Evolutionary conservation across 2,888 invertebrate species (phyloP), one percentile per base, ranked within the genome.

Genomic region (Xestia ashworthii): DNA sequence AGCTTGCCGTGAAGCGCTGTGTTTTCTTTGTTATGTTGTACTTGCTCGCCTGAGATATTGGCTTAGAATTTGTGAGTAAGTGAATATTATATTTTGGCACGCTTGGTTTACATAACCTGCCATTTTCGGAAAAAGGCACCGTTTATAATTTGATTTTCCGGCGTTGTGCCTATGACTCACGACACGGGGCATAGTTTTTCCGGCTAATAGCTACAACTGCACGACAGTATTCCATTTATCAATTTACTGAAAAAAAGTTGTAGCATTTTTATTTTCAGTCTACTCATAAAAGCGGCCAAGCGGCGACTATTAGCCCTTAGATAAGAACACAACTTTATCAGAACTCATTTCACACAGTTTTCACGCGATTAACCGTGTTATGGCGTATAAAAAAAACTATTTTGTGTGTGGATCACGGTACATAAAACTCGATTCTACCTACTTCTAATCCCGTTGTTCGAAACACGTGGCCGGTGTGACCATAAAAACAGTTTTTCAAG

Each of bases 401-500:
- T 80, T 80, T 55, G 46, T 70, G 53, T 74, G 19, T 78, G 64
- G 73, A 74, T 71, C 78, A 84, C 77, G 80, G 66, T 72, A 76
- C 76, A 80, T 84, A 86, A 83, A 88, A 46, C 48, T 66, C 46
- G 6, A 22, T 79, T 70, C 70, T 76, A 73, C 32, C 76, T 64
- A 41, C n/a, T 77, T 69, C 64, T 77, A 73, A 82, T 64, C 53
- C 32, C 65, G n/a, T 71, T 68, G 50, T 70, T 76, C 76, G 65
- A 46, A 75, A 72, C 58, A 74, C 72, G 76, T 68, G 69, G 46
- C 32, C 62, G 41, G 69, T 74, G 62, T 78, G 16, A n/a, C 50
- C 70, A 77, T 80, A 78, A 78, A n/a, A 86, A 77, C 82, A 66
- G 74, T 67, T 89, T 88, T 88, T 84, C 67, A 76, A 75, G 55